Percentiles rank a stretch among this genome's conserved stretches.
These are phyloP conservation scores for Leistus spinibarbis DNA, from an alignment of 2,888 invertebrate species.

Conservation along the genomic window DNA sequence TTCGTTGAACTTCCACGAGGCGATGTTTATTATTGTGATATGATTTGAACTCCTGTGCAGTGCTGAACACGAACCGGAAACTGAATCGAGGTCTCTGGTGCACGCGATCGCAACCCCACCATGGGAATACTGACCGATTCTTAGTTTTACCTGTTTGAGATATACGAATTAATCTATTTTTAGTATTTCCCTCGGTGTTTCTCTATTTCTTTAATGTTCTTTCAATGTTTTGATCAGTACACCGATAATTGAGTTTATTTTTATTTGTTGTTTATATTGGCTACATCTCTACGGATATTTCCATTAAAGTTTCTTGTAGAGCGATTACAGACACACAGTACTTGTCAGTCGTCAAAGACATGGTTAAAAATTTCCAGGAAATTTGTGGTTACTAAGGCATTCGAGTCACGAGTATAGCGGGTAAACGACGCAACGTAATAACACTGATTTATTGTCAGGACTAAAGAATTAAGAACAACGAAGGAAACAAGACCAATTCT, in stretches of 20 bases:
- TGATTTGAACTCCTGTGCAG: not conserved
- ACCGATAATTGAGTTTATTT: too few relatives aligned
- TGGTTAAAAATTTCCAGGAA: too few relatives aligned
- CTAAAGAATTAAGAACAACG: conserved; percentile 17
- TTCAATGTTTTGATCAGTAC: too few relatives aligned
- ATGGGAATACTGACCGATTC: not conserved
- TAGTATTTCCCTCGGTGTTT: too few relatives aligned
- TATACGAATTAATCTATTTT: not conserved
- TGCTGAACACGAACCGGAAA: conserved; percentile 1
- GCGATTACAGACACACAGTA: too few relatives aligned
- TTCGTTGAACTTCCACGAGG: not conserved
- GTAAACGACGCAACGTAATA: conserved; percentile 15
- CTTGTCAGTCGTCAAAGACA: too few relatives aligned
- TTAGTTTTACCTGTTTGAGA: not conserved
- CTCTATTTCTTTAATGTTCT: too few relatives aligned
- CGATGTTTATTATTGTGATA: conserved; percentile 3
- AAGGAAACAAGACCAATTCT: not conserved
- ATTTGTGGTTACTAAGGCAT: not conserved
- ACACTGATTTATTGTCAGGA: conserved; percentile 15
- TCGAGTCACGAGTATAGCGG: conserved; percentile 7
- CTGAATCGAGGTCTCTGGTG: not conserved
- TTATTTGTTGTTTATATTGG: too few relatives aligned
- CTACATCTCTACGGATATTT: too few relatives aligned
- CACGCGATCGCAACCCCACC: conserved; percentile 1
- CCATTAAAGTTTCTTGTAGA: too few relatives aligned